Evolutionary conservation across 1,140 invertebrate species (phyloP).

Genomic region (Arion vulgaris): DNA sequence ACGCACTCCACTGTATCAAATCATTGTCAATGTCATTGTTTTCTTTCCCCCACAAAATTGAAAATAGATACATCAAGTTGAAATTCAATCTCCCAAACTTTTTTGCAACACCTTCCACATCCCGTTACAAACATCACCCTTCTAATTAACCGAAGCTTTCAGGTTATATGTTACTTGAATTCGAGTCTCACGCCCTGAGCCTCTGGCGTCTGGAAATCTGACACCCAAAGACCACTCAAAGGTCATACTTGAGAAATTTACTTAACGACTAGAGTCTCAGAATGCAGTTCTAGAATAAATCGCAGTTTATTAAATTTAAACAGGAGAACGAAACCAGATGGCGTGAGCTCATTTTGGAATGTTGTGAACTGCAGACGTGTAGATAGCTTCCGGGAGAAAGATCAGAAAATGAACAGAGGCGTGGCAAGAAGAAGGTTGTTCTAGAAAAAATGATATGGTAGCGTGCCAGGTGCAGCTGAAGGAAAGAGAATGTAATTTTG

Average conservation of each 20-base stretch:
- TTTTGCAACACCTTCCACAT: not conserved
- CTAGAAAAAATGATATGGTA: no score
- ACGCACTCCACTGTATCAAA: no score
- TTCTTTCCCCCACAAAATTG: no score
- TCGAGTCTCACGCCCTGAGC: not conserved
- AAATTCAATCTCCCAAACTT: not conserved
- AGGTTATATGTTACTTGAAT: not conserved
- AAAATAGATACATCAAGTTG: not conserved
- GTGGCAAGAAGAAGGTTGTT: no score
- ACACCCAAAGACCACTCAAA: not conserved
- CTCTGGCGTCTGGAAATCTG: not conserved
- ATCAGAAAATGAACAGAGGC: no score
- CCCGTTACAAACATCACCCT: not conserved
- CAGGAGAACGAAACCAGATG: not conserved
- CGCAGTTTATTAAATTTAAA: slow-evolving; percentile 12
- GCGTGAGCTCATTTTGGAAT: not conserved
- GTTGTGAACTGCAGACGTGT: not conserved
- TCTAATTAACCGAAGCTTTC: not conserved
- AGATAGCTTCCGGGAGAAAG: no score
- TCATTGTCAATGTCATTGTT: no score
- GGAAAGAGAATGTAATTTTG: no score
- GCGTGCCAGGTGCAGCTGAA: no score
- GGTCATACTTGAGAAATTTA: not conserved
- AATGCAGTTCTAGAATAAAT: not conserved
- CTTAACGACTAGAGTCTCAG: not conserved